Evolutionary conservation across 92 coral and sea anemone genomes (phyloP), one percentile per base, ranked within the genome.

Genomic region (Porites evermanni): DNA sequence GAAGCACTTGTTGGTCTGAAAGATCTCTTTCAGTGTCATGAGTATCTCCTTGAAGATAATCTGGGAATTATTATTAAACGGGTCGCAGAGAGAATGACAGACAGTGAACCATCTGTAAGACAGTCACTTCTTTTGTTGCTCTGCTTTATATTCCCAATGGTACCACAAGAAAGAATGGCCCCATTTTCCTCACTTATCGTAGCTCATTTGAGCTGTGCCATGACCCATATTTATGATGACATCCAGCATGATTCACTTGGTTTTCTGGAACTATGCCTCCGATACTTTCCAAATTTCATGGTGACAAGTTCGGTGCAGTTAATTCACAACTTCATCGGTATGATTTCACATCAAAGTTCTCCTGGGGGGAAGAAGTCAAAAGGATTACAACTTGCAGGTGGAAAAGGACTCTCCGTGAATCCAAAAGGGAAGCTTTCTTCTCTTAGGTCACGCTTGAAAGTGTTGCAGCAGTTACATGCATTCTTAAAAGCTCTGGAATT

Each of bases 181-280:
- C 99, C 99, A 71, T 97, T 95, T 68, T 83, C 86, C 14, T 82
- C 96, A 12, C 89, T 92, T 23, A 47, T 97, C 20, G 24, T 81
- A 1, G 98, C 98, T n/a, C 96, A 97, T 70, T 93, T 97, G 53
- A 88, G 98, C 50, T 97, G 96, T 75, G 98, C 98, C 23, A 97
- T 97, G 96, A 95, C 98, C 8, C 99, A 97, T 53, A 94, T 97
- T 77, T 76, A 91, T 83, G 98, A 93, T n/a, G 94, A 93, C n/a
- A 79, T 97, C 51, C 98, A 96, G 65, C 92, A 92, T 50, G 97
- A 95, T 64, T 97, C 99, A 2, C 89, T 97, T 52, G 91, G 84
- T 68, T 89, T 97, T 51, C 89, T 97, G 16, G 94, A 89, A 50
- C 89, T 93, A 24, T 90, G 95, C 73, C 93, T 97, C n/a, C 85